Evolutionary conservation across 1,140 invertebrate species (phyloP).

Genomic region (Drosophila santomea): DNA sequence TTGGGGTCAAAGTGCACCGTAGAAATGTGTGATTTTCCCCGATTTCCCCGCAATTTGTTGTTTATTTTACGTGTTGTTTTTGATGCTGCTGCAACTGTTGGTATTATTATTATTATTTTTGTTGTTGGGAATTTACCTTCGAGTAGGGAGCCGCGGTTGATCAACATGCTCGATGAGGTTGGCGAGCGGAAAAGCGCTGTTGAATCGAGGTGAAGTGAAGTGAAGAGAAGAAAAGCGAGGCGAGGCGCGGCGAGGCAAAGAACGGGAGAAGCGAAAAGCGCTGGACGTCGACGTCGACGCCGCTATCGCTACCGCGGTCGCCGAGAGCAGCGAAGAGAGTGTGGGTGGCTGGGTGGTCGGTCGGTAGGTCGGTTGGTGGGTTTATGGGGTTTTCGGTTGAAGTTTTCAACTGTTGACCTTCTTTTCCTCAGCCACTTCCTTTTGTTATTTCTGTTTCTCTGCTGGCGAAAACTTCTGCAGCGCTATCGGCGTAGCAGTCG

Average conservation of each 20-base stretch:
- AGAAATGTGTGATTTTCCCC: neutral
- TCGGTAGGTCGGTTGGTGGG: neutral
- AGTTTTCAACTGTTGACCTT: constrained; percentile 59
- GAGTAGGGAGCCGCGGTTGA: constrained; percentile 69
- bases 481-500: constrained; percentile 27
- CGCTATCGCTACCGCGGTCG: constrained; percentile 16
- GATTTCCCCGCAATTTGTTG: neutral
- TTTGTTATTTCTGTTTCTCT: constrained; percentile 12
- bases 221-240: neutral
- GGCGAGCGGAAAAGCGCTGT: constrained; percentile 9
- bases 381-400: neutral
- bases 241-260: constrained; percentile 21
- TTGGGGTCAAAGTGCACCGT: too few relatives aligned
- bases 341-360: constrained; percentile 4
- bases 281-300: constrained; percentile 64
- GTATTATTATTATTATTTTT: neutral
- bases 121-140: constrained; percentile 53
- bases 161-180: constrained; percentile 65
- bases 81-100: neutral
- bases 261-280: constrained; percentile 68
- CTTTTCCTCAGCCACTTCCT: constrained; percentile 38
- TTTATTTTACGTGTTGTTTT: neutral
- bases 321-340: neutral
- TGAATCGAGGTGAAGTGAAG: constrained; percentile 1
- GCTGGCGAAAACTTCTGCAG: constrained; percentile 36